These are phyloP conservation scores for Linhomoeus sp. DNA, from an alignment of 2,888 invertebrate genomes.

Conservation along the genomic window DNA sequence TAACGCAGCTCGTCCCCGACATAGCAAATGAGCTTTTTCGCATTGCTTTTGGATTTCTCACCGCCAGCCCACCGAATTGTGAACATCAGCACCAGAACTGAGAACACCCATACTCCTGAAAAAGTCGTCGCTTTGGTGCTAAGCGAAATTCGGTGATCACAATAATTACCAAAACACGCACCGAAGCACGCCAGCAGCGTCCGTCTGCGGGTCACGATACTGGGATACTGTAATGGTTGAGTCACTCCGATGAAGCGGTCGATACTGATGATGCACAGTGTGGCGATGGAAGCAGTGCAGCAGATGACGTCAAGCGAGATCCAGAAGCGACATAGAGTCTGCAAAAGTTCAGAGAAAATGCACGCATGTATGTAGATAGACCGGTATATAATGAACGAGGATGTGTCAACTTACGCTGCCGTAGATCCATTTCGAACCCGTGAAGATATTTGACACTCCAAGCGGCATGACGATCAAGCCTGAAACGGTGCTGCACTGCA, in stretches of 20 bases:
- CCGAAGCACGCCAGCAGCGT: not conserved
- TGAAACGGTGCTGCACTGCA: not conserved
- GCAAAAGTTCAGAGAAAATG: too few relatives aligned
- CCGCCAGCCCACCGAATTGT: conserved; percentile 1
- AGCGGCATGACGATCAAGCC: conserved; percentile 4
- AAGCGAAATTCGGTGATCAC: too few relatives aligned
- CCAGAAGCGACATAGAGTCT: conserved; percentile 4
- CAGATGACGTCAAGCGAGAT: conserved; percentile 6
- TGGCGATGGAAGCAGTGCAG: conserved; percentile 5
- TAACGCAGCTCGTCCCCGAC: conserved; percentile 6
- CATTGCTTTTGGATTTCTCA: not conserved
- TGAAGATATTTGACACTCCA: not conserved
- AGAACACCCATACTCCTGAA: conserved; percentile 4
- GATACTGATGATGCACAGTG: conserved; percentile 5
- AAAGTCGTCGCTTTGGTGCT: not conserved
- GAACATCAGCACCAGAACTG: conserved; percentile 1
- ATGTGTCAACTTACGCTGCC: too few relatives aligned
- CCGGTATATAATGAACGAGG: too few relatives aligned
- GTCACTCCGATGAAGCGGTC: conserved; percentile 6
- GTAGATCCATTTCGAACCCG: conserved; percentile 2
- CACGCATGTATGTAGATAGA: too few relatives aligned
- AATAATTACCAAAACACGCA: not conserved
- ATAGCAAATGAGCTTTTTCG: not conserved
- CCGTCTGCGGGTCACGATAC: conserved; percentile 4
- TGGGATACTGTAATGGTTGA: conserved; percentile 4